Evolutionary conservation across 1,140 invertebrate genomes (phyloP).

Genomic region (Plectus sambesii): DNA sequence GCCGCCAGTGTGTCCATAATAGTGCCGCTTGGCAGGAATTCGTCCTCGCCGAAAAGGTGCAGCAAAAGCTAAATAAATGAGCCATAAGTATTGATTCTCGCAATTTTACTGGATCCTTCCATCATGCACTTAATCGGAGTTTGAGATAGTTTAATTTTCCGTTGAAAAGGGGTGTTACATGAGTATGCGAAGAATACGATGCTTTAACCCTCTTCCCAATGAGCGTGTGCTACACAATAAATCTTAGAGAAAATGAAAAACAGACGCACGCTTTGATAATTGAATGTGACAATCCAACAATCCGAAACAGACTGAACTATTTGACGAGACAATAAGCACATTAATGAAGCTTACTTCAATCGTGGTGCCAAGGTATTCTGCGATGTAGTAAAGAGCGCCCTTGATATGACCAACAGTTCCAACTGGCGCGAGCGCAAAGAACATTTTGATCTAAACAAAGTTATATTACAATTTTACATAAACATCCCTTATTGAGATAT

Average conservation of each 20-base stretch:
- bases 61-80: conserved; percentile 2
- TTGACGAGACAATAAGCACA: too few species aligned
- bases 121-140: too few species aligned
- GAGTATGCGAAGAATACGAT: conserved; percentile 4
- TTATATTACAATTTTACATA: background rate
- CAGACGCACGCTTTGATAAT: too few species aligned
- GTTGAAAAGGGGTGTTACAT: conserved; percentile 7
- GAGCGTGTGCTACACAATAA: too few species aligned
- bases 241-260: too few species aligned
- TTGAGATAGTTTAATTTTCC: too few species aligned
- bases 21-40: background rate
- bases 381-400: conserved; percentile 21
- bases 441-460: conserved; percentile 18
- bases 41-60: conserved; percentile 2
- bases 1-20: background rate
- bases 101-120: too few species aligned
- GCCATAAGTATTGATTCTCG: too few species aligned
- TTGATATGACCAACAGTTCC: conserved; percentile 23
- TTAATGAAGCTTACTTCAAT: too few species aligned
- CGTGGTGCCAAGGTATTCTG: conserved; percentile 12
- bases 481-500: background rate
- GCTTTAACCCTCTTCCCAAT: too few species aligned
- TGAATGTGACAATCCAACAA: too few species aligned
- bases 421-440: conserved; percentile 32
- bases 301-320: too few species aligned